These are phyloP conservation scores for Etheostoma perlongum DNA, from an alignment of 2,797 vertebrate genomes.

Conservation along the genomic window DNA sequence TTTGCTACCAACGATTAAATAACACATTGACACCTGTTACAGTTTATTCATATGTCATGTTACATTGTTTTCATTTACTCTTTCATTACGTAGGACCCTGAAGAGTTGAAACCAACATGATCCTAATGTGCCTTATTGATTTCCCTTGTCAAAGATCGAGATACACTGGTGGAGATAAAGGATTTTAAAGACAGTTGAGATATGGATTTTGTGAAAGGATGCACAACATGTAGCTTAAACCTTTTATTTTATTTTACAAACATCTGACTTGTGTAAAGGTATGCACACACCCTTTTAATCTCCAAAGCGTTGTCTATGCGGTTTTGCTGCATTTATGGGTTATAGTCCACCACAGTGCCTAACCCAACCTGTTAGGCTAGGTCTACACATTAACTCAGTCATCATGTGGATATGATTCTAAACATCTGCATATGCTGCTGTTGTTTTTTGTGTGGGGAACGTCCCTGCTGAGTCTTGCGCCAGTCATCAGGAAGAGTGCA, in stretches of 20 bases:
- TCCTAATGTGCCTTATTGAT: neutral
- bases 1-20: neutral
- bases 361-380: neutral
- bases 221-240: neutral
- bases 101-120: neutral
- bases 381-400: neutral
- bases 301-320: neutral
- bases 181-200: neutral
- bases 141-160: neutral
- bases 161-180: neutral
- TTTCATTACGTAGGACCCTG: too few species aligned
- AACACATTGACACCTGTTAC: neutral
- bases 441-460: conserved; percentile 18
- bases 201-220: neutral
- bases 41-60: neutral
- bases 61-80: neutral
- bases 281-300: neutral
- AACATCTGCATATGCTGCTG: neutral
- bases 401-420: neutral
- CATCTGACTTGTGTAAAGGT: neutral
- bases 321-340: neutral
- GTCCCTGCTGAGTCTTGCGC: conserved; percentile 11
- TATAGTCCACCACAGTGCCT: too few species aligned
- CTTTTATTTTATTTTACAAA: too few species aligned
- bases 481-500: conserved; percentile 26